These are phyloP conservation scores for Hyles vespertilio DNA, from an alignment of 1,140 invertebrate species.

Conservation along the genomic window DNA sequence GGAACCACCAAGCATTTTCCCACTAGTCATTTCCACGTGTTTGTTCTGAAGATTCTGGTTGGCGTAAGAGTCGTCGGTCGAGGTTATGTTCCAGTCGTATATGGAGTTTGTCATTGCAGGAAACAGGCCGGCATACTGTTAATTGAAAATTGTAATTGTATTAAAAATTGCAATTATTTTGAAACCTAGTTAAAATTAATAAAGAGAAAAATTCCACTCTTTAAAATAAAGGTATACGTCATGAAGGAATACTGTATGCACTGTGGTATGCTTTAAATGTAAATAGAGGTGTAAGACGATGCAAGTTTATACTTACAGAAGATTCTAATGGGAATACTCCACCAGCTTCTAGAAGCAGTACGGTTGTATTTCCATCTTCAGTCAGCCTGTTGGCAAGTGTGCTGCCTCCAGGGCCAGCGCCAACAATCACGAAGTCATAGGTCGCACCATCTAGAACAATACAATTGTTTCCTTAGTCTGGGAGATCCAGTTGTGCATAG, in stretches of 20 bases:
- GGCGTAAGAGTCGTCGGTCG: conserved; percentile 2
- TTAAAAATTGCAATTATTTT: background rate
- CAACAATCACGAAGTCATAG: conserved; percentile 17
- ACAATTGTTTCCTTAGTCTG: too few relatives aligned
- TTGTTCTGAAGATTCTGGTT: background rate
- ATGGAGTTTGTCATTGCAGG: background rate
- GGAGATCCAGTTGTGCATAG: too few relatives aligned
- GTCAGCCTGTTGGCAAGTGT: conserved; percentile 75
- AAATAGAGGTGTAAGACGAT: too few relatives aligned
- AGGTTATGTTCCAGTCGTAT: conserved; percentile 7
- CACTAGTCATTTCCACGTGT: conserved; percentile 16
- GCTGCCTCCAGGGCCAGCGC: conserved; percentile 67
- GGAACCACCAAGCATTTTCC: conserved; percentile 79
- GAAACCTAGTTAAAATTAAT: too few relatives aligned
- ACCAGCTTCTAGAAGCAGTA: conserved; percentile 67
- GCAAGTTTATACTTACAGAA: conserved; percentile 12
- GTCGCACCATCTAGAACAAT: conserved; percentile 4
- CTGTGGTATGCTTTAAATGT: too few relatives aligned
- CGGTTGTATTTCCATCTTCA: conserved; percentile 36
- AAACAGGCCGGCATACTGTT: conserved; percentile 10
- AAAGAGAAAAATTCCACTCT: too few relatives aligned
- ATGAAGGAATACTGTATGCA: too few relatives aligned
- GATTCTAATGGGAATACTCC: conserved; percentile 10
- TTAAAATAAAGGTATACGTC: too few relatives aligned
- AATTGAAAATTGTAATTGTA: background rate